Evolutionary conservation across 2,113 vertebrate genomes (phyloP).

Genomic region (Capricornis sumatraensis): DNA sequence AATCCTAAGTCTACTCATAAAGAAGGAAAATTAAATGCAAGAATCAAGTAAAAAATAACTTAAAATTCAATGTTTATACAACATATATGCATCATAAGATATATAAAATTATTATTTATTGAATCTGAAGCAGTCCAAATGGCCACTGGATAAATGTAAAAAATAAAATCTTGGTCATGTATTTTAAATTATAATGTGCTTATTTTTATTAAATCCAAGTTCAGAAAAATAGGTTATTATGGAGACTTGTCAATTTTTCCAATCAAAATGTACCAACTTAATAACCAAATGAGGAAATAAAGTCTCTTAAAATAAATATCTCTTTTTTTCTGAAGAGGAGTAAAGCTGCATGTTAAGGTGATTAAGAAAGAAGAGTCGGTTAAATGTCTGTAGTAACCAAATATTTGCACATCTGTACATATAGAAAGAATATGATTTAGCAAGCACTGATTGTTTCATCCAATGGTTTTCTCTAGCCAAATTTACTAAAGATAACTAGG

Average conservation of each 20-base stretch:
- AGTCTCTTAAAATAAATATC: not conserved
- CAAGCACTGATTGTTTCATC: conserved; percentile 1
- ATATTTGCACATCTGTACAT: not conserved
- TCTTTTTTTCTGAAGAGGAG: not conserved
- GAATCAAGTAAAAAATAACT: not conserved
- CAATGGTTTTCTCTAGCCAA: not conserved
- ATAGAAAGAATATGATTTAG: not conserved
- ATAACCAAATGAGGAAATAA: not conserved
- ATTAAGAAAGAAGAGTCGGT: not conserved
- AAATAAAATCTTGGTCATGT: not conserved
- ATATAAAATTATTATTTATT: conserved; percentile 18
- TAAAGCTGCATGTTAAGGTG: not conserved
- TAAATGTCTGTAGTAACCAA: not conserved
- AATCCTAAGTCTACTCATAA: not conserved
- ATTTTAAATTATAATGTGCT: conserved; percentile 28
- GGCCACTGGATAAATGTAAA: not conserved
- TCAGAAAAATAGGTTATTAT: not conserved
- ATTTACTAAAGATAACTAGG: not conserved
- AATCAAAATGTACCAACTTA: not conserved
- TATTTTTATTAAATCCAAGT: conserved; percentile 37
- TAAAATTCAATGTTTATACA: not conserved
- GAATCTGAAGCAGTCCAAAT: not conserved
- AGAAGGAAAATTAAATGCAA: not conserved
- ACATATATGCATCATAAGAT: not conserved
- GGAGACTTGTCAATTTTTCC: not conserved